Evolutionary conservation across 2,113 vertebrate species (phyloP).

Genomic region (Lathamus discolor): DNA sequence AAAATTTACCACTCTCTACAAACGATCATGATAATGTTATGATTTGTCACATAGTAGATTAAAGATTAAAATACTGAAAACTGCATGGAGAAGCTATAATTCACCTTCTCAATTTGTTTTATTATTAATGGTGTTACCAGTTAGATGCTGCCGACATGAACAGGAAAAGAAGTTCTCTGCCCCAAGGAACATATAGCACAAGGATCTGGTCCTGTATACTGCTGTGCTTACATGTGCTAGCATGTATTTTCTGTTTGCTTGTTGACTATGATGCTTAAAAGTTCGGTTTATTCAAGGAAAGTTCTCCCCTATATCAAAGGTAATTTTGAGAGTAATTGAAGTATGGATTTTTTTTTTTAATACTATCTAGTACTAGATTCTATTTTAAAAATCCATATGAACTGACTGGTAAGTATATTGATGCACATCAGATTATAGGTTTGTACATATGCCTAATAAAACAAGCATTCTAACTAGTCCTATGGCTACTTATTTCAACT

Average conservation of each 20-base stretch:
- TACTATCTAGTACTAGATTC: background rate
- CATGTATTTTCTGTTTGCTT: background rate
- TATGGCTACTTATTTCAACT: background rate
- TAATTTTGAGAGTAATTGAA: background rate
- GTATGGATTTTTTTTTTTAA: background rate
- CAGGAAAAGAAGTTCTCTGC: background rate
- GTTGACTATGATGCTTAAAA: background rate
- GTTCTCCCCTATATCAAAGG: background rate
- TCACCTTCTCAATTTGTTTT: background rate
- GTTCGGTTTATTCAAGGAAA: background rate
- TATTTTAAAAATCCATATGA: background rate
- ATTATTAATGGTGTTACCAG: background rate
- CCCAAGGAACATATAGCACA: background rate
- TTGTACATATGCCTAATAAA: background rate
- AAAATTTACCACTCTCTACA: background rate
- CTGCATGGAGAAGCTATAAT: background rate
- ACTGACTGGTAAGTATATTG: background rate
- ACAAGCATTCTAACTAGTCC: background rate
- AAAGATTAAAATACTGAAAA: background rate
- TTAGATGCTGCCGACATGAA: background rate
- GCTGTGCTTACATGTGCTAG: background rate
- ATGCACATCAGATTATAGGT: background rate
- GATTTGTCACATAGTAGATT: background rate
- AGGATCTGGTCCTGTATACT: background rate
- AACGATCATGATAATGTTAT: background rate